Evolutionary conservation across 2,888 invertebrate species (phyloP), one percentile per base, ranked within the genome.

Genomic region (Synergus gifuensis): DNA sequence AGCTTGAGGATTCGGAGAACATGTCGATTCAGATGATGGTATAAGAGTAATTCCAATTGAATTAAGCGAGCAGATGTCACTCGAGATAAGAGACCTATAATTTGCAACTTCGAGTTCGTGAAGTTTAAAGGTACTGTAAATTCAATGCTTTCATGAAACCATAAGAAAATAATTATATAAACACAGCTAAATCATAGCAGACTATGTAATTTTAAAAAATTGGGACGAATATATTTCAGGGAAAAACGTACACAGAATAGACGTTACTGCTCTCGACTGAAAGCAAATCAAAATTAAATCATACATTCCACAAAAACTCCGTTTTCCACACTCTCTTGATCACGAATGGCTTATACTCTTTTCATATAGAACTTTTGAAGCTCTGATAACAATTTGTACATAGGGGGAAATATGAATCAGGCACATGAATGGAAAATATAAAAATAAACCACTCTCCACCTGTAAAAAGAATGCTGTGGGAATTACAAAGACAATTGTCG

Each of bases 11-110:
- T n/a, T 54, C n/a, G 14, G n/a, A 9, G 54, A 54, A 54, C 54
- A 54, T n/a, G 54, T 54, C 54, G 54, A 54, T 54, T 54, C 54
- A n/a, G n/a, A 54, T 54, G 54, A 54, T 54, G 54, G n/a, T n/a
- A n/a, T n/a, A 54, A n/a, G n/a, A 54, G 54, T 54, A 54, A 54
- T 54, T 54, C n/a, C n/a, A 54, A 54, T 54, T 54, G 54, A 54
- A 54, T 54, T 54, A 54, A 54, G 54, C 54, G 54, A 54, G 54
- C 54, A 54, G 54, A 54, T 54, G 54, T 54, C n/a, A 16, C n/a
- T 54, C 54, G n/a, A 54, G 54, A 54, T 54, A 54, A 54, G n/a
- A 54, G 54, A n/a, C 54, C 54, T 54, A n/a, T n/a, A n/a, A n/a
- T 54, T 18, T 54, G n/a, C 9, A 54, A n/a, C n/a, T 54, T 54